These are phyloP conservation scores for Diplolepis rosae DNA, from an alignment of 2,888 invertebrate species.

Conservation along the genomic window DNA sequence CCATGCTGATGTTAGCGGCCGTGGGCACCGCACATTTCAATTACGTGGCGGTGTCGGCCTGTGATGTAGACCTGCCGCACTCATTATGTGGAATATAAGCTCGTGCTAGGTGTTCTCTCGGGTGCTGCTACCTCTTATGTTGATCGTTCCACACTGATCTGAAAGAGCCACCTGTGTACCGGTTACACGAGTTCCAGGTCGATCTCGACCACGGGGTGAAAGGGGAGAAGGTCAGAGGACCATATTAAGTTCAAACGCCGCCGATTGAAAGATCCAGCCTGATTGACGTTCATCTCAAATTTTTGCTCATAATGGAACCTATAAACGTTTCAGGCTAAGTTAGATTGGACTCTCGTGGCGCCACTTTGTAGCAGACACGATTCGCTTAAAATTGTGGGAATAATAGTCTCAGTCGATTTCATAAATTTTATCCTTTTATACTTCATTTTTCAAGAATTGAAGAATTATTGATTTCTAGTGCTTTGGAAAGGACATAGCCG, in stretches of 20 bases:
- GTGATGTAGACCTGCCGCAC: conserved; percentile 61
- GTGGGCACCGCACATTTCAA: conserved; percentile 62
- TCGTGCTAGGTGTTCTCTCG: conserved; percentile 60
- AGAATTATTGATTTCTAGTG: too few species aligned
- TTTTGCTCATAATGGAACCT: conserved; percentile 4
- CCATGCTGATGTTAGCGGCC: conserved; percentile 1
- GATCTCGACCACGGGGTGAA: background rate
- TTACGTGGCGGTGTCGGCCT: conserved; percentile 63
- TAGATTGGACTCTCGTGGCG: background rate
- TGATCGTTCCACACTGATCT: conserved; percentile 46
- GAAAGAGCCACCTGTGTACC: conserved; percentile 51
- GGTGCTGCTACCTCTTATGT: conserved; percentile 47
- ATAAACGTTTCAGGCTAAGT: background rate
- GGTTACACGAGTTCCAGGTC: conserved; percentile 31
- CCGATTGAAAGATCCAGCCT: conserved; percentile 15
- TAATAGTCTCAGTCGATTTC: too few species aligned
- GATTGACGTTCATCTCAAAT: conserved; percentile 10
- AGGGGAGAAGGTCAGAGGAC: conserved; percentile 29
- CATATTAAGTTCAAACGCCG: conserved; percentile 20
- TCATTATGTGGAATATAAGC: conserved; percentile 68
- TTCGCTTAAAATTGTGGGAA: too few species aligned
- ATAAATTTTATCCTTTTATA: too few species aligned
- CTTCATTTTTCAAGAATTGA: too few species aligned
- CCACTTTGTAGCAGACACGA: too few species aligned
- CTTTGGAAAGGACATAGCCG: too few species aligned